Percentiles rank a stretch among this genome's conserved stretches.
phyloP scores from a whole-genome alignment of 2,888 invertebrate species.

The Cephonodes hylas region DNA sequence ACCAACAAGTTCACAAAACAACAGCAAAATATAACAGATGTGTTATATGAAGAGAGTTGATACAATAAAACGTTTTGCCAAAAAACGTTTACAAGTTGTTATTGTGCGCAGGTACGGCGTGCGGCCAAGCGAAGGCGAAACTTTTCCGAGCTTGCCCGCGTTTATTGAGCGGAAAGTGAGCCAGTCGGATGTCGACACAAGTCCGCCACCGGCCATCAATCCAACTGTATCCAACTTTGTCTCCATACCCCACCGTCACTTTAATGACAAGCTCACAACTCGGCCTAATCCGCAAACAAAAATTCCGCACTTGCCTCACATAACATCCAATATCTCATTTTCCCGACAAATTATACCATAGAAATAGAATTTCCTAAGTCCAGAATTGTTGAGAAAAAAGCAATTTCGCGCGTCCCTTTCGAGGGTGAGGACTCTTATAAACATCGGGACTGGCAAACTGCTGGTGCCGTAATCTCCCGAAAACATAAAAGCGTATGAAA shows the following conservation, averaged over 20 bases:
- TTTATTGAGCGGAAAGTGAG: constrained; percentile 57
- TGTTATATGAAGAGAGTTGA: constrained; percentile 25
- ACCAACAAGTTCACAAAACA: background rate
- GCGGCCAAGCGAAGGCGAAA: constrained; percentile 33
- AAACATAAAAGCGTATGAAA: constrained; percentile 71
- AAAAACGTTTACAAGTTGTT: constrained; percentile 50
- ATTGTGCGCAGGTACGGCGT: constrained; percentile 36
- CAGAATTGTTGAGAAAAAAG: constrained; percentile 48
- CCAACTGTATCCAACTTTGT: constrained; percentile 41
- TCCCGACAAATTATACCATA: constrained; percentile 17
- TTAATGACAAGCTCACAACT: constrained; percentile 23
- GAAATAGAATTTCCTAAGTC: constrained; percentile 41
- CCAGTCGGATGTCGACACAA: constrained; percentile 29
- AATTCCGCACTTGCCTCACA: background rate
- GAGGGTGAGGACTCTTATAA: constrained; percentile 53
- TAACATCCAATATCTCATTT: constrained; percentile 5
- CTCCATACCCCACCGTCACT: constrained; percentile 30
- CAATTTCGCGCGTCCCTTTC: constrained; percentile 52
- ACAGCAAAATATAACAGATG: background rate
- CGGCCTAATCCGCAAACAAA: constrained; percentile 5
- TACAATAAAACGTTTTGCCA: constrained; percentile 40
- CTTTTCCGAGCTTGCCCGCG: constrained; percentile 40
- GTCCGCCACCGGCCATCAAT: constrained; percentile 18
- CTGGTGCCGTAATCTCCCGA: constrained; percentile 60
- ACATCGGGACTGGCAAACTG: constrained; percentile 51